Percentiles rank a stretch among this genome's conserved stretches.
phyloP scores from a whole-genome alignment of 2,113 vertebrate genomes.

The Zingel zingel region DNA sequence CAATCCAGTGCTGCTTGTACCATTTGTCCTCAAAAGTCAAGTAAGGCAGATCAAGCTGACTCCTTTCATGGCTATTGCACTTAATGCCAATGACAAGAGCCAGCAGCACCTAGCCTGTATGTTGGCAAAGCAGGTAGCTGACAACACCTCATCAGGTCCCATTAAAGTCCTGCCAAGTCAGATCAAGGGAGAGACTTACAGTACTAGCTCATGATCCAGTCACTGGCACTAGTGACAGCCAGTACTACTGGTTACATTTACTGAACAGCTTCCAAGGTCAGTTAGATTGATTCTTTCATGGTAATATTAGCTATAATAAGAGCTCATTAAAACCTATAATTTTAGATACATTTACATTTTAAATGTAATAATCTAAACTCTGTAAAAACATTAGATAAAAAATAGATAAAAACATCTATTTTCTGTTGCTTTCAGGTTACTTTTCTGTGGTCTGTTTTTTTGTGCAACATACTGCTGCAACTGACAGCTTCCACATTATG shows the following conservation, averaged over 20 bases:
- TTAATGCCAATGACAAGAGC: conserved; percentile 39
- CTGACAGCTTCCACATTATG: background rate
- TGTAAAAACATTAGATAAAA: no score
- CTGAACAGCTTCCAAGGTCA: conserved; percentile 25
- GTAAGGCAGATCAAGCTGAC: conserved; percentile 33
- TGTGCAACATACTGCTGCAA: background rate
- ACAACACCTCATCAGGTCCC: conserved; percentile 47
- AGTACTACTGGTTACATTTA: conserved; percentile 17
- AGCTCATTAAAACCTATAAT: background rate
- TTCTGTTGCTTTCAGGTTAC: background rate
- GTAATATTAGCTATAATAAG: background rate
- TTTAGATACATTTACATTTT: background rate
- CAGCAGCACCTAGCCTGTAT: conserved; percentile 39
- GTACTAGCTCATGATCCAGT: conserved; percentile 5
- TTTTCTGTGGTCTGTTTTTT: background rate
- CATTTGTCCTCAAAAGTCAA: conserved; percentile 32
- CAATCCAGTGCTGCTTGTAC: conserved; percentile 2
- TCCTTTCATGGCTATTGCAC: conserved; percentile 19
- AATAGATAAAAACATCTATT: no score
- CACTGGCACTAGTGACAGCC: conserved; percentile 1
- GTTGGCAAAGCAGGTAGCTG: conserved; percentile 51
- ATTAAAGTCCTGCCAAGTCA: conserved; percentile 55
- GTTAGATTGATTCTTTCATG: background rate
- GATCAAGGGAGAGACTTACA: conserved; percentile 27
- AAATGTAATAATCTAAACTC: background rate